phyloP scores from a whole-genome alignment of 2,888 invertebrate genomes.

The Ecdyonurus torrentis region DNA sequence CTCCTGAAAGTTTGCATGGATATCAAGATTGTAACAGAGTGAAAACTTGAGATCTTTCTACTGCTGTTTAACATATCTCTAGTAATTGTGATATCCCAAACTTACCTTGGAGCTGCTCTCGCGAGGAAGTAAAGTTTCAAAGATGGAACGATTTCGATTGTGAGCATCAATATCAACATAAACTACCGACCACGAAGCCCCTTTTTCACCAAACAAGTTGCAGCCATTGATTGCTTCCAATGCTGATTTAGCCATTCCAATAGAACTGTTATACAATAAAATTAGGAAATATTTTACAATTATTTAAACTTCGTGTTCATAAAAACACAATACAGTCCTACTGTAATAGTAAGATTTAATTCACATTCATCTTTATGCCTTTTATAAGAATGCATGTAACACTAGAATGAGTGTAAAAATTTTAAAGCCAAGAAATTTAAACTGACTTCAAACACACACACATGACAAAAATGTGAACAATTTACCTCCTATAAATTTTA shows the following conservation, averaged over 20 bases:
- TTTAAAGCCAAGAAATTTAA: too few relatives aligned
- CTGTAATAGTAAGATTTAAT: too few relatives aligned
- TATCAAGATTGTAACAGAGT: background rate
- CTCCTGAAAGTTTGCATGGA: slow-evolving; percentile 51
- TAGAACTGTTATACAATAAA: too few relatives aligned
- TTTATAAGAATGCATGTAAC: too few relatives aligned
- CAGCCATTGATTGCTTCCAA: slow-evolving; percentile 97
- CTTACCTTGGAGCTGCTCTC: slow-evolving; percentile 94
- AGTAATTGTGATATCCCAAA: background rate
- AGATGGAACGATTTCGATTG: slow-evolving; percentile 95
- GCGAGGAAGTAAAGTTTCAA: slow-evolving; percentile 91
- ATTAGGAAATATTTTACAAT: too few relatives aligned
- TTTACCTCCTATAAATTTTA: too few relatives aligned
- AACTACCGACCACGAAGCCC: slow-evolving; percentile 95
- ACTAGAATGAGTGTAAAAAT: too few relatives aligned
- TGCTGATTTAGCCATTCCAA: slow-evolving; percentile 84
- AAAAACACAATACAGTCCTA: too few relatives aligned
- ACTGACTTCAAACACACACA: too few relatives aligned
- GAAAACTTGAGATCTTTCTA: background rate
- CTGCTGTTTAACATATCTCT: background rate
- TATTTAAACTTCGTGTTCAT: too few relatives aligned
- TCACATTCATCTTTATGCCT: too few relatives aligned
- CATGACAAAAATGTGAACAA: too few relatives aligned
- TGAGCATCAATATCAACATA: slow-evolving; percentile 99
- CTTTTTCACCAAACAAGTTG: slow-evolving; percentile 93